phyloP scores from a whole-genome alignment of 1,140 invertebrate genomes.

The Hypsibius dujardini region DNA sequence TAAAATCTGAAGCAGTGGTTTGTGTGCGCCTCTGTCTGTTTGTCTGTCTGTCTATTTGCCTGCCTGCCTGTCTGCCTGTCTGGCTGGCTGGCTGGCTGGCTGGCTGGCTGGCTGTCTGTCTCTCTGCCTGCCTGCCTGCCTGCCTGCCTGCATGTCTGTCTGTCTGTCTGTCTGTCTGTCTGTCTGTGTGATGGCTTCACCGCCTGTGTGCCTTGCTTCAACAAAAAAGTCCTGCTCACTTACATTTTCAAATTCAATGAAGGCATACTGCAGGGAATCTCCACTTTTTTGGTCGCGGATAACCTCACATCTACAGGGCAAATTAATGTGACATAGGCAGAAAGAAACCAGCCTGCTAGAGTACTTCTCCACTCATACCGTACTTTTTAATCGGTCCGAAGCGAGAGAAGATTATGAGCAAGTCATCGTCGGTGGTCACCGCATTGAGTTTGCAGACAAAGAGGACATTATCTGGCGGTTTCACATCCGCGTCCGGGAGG shows the following conservation, averaged over 20 bases:
- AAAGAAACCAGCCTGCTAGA: not conserved
- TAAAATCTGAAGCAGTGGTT: not conserved
- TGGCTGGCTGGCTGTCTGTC: too few relatives aligned
- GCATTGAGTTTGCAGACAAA: slow-evolving; percentile 99
- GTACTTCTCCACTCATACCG: not conserved
- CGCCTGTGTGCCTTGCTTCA: too few relatives aligned
- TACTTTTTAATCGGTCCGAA: slow-evolving; percentile 77
- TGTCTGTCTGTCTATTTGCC: too few relatives aligned
- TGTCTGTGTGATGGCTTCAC: too few relatives aligned
- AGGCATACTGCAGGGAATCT: slow-evolving; percentile 95
- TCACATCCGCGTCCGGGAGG: slow-evolving; percentile 85
- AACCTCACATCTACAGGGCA: slow-evolving; percentile 64
- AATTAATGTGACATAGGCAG: slow-evolving; percentile 12
- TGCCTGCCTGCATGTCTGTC: too few relatives aligned
- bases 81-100: too few relatives aligned
- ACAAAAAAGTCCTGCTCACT: not conserved
- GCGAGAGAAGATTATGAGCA: slow-evolving; percentile 91
- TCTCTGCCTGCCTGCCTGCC: too few relatives aligned
- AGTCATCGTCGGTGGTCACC: slow-evolving; percentile 87
- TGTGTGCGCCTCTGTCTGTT: not conserved
- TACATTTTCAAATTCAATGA: slow-evolving; percentile 90
- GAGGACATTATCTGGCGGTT: slow-evolving; percentile 93
- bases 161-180: too few relatives aligned
- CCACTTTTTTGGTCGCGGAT: slow-evolving; percentile 79
- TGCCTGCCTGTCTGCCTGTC: too few relatives aligned